phyloP scores from a whole-genome alignment of 1,140 invertebrate genomes.

The Helicorthomorpha holstii region DNA sequence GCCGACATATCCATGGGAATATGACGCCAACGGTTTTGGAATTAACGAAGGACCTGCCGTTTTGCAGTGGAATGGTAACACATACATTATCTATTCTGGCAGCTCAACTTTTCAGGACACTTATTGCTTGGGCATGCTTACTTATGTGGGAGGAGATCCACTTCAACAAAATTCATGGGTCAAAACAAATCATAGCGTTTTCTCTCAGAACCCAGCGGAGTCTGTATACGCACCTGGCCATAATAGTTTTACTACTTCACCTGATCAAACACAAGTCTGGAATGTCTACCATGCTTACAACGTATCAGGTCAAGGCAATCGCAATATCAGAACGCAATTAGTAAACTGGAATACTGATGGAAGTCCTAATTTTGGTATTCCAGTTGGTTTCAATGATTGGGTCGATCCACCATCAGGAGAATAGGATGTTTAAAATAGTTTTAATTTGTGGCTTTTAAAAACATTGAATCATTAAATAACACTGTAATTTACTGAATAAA shows the following conservation, averaged over 20 bases:
- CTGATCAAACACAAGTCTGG: neutral
- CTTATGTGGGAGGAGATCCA: neutral
- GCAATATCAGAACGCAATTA: neutral
- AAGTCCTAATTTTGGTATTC: neutral
- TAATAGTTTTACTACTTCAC: neutral
- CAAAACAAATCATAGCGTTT: neutral
- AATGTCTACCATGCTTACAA: neutral
- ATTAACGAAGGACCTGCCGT: neutral
- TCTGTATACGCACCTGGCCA: neutral
- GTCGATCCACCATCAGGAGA: neutral
- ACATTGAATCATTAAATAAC: too few species aligned
- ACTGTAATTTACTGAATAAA: too few species aligned
- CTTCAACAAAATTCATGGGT: neutral
- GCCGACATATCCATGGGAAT: neutral
- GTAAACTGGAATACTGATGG: neutral
- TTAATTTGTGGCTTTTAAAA: too few species aligned
- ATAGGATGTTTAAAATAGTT: too few species aligned
- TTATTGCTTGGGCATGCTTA: neutral
- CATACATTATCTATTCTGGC: neutral
- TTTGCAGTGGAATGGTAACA: neutral
- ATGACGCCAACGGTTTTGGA: neutral
- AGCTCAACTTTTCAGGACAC: neutral
- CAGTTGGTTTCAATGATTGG: neutral
- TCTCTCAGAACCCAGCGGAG: neutral
- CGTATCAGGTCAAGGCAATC: neutral